Evolutionary conservation across 2,113 vertebrate species (phyloP).

Genomic region (Sebastes schlegelii): DNA sequence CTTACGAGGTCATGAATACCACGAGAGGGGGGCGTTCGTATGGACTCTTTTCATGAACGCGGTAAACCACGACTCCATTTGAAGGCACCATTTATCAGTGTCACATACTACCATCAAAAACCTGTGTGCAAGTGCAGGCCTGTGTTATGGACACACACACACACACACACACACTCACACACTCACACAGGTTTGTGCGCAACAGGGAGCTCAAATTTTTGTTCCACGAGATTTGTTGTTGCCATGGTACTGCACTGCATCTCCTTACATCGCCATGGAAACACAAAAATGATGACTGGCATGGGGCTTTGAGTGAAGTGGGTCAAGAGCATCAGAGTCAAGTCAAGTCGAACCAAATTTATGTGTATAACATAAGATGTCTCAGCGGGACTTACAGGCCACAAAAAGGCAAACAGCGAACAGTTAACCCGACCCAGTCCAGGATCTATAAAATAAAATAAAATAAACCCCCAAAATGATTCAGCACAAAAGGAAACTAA

Average conservation of each 20-base stretch:
- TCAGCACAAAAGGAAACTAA: neutral
- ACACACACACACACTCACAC: slow-evolving; percentile 8
- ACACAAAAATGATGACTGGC: slow-evolving; percentile 71
- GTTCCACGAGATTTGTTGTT: slow-evolving; percentile 71
- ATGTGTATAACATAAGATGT: neutral
- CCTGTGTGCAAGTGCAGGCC: neutral
- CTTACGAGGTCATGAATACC: too few relatives aligned
- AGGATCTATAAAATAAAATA: neutral
- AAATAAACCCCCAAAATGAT: neutral
- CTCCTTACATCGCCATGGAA: slow-evolving; percentile 79
- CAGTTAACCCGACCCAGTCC: neutral
- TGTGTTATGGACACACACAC: slow-evolving; percentile 1
- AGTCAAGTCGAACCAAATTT: slow-evolving; percentile 11
- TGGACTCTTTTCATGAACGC: too few relatives aligned
- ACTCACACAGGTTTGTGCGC: slow-evolving; percentile 39
- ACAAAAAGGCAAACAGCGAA: neutral
- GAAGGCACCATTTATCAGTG: too few relatives aligned
- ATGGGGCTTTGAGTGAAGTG: slow-evolving; percentile 55
- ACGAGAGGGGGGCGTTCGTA: too few relatives aligned
- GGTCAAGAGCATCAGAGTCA: slow-evolving; percentile 58
- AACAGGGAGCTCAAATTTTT: slow-evolving; percentile 42
- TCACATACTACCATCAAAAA: neutral
- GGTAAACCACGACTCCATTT: too few relatives aligned
- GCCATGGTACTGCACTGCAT: slow-evolving; percentile 72
- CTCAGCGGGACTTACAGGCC: neutral